A percentile compares a stretch with the other conserved stretches of the same genome.
Evolutionary conservation across 2,888 invertebrate species (phyloP).

Genomic region (Leptinotarsa rubiginosa): DNA sequence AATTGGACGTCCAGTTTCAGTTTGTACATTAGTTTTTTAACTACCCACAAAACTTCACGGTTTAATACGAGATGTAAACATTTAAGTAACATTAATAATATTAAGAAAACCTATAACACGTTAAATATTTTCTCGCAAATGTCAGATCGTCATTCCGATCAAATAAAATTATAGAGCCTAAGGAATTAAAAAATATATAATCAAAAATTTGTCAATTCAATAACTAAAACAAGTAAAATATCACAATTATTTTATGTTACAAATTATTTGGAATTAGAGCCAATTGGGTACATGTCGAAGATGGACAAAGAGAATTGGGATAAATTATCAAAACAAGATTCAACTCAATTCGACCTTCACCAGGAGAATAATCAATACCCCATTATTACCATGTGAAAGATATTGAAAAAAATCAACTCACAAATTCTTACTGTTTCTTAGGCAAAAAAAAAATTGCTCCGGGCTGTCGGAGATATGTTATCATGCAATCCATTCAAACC

Average conservation of each 20-base stretch:
- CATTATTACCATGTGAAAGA: no score
- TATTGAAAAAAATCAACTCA: no score
- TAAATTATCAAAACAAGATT: constrained; percentile 3
- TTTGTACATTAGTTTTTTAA: constrained; percentile 48
- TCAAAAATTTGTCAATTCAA: constrained; percentile 27
- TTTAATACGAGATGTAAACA: constrained; percentile 30
- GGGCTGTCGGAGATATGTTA: no score
- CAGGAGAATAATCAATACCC: neutral
- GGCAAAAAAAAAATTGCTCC: no score
- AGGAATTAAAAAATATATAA: constrained; percentile 27
- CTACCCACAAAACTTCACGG: constrained; percentile 35
- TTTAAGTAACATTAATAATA: constrained; percentile 38
- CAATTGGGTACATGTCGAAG: constrained; percentile 25
- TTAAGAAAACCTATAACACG: constrained; percentile 25
- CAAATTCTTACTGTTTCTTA: no score
- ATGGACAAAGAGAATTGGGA: constrained; percentile 10
- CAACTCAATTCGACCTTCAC: neutral
- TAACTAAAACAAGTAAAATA: constrained; percentile 35
- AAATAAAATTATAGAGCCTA: constrained; percentile 24
- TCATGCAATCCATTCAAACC: no score
- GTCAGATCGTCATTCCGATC: constrained; percentile 24
- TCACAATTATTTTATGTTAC: constrained; percentile 40
- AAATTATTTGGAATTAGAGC: constrained; percentile 33
- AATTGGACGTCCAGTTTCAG: constrained; percentile 54
- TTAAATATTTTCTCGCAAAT: constrained; percentile 21